Evolutionary conservation across 2,113 vertebrate genomes (phyloP).

Genomic region (Sardina pilchardus): DNA sequence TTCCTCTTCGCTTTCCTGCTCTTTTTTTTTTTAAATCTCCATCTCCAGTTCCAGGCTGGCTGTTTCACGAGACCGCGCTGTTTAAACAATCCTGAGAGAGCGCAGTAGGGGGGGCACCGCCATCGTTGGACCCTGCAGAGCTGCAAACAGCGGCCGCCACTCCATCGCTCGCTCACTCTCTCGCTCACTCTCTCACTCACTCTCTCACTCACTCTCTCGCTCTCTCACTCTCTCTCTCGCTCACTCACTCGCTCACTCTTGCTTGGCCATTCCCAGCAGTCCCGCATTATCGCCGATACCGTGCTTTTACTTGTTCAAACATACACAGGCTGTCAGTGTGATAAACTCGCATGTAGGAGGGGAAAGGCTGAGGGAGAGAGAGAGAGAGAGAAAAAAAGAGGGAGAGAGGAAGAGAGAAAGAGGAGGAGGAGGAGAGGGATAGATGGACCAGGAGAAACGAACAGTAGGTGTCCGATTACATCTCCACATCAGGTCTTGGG

Average conservation of each 20-base stretch:
- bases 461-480: background rate
- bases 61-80: background rate
- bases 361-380: background rate
- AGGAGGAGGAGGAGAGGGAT: background rate
- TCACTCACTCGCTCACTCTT: background rate
- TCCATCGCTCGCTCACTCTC: constrained; percentile 1
- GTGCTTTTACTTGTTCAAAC: constrained; percentile 42
- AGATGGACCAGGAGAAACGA: background rate
- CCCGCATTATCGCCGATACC: constrained; percentile 35
- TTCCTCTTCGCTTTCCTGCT: background rate
- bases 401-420: background rate
- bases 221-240: background rate
- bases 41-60: background rate
- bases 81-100: constrained; percentile 1
- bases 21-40: background rate
- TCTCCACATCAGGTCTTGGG: background rate
- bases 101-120: background rate
- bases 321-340: constrained; percentile 34
- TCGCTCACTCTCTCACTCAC: background rate
- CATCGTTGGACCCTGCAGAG: no score
- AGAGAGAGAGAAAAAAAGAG: background rate
- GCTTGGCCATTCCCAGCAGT: constrained; percentile 37
- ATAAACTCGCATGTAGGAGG: constrained; percentile 37
- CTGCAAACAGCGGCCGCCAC: background rate
- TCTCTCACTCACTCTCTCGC: background rate